A percentile compares a stretch with the other conserved stretches of the same genome.
These are phyloP conservation scores for Rhingia rostrata DNA, from an alignment of 2,888 invertebrate species.

Conservation along the genomic window DNA sequence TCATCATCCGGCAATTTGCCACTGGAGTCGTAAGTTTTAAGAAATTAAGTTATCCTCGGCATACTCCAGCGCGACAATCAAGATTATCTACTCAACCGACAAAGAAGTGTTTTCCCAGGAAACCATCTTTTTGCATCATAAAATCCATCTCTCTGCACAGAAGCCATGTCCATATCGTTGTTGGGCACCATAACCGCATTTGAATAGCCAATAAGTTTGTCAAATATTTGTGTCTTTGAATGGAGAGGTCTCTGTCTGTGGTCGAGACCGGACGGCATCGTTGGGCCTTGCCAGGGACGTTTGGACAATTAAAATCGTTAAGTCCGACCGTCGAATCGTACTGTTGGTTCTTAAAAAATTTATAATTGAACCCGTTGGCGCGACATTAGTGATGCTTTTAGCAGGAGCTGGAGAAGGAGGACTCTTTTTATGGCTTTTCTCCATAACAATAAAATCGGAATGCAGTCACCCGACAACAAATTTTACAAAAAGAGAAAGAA, in stretches of 20 bases:
- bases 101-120: conserved; percentile 65
- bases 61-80: conserved; percentile 31
- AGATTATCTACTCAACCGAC: conserved; percentile 57
- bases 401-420: conserved; percentile 12
- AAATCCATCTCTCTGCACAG: conserved; percentile 31
- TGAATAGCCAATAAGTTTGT: conserved; percentile 67
- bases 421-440: conserved; percentile 64
- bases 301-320: conserved; percentile 65
- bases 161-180: conserved; percentile 14
- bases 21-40: conserved; percentile 56
- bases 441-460: conserved; percentile 61
- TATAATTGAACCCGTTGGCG: conserved; percentile 58
- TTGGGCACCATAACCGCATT: conserved; percentile 31
- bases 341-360: conserved; percentile 6
- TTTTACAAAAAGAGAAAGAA: conserved; percentile 2
- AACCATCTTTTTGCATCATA: conserved; percentile 58
- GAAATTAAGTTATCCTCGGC: conserved; percentile 51
- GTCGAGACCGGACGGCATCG: neutral
- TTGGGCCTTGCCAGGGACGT: neutral
- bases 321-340: conserved; percentile 20
- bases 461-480: conserved; percentile 16
- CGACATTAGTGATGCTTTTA: conserved; percentile 48
- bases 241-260: conserved; percentile 34
- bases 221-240: conserved; percentile 64
- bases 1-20: conserved; percentile 43